These are phyloP conservation scores for Aphelinus atriplicis DNA, from an alignment of 1,140 invertebrate genomes.

Conservation along the genomic window DNA sequence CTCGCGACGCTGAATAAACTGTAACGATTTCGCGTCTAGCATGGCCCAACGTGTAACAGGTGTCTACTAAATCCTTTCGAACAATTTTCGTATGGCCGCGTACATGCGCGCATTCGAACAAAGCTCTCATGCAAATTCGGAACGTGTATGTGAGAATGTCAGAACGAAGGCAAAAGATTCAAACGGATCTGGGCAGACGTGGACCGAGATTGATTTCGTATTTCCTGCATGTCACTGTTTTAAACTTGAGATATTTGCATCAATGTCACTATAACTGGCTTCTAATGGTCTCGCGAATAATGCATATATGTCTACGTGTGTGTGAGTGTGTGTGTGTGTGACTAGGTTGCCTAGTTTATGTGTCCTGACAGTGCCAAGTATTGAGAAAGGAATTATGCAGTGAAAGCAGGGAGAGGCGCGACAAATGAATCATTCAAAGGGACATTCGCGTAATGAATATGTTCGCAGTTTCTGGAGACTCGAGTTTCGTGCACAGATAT, in stretches of 20 bases:
- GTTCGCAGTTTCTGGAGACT: conserved; percentile 53
- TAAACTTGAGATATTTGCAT: not conserved
- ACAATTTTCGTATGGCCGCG: not conserved
- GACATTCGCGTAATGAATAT: conserved; percentile 51
- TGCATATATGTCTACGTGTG: no score
- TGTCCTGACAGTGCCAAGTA: not conserved
- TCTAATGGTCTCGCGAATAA: no score
- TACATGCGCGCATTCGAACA: not conserved
- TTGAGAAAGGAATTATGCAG: not conserved
- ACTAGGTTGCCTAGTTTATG: no score
- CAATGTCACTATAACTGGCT: no score
- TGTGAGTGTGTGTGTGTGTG: no score
- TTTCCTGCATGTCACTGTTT: not conserved
- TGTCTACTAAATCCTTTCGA: conserved; percentile 1
- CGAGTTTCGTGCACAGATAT: conserved; percentile 52
- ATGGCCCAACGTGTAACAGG: conserved; percentile 1
- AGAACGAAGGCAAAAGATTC: no score
- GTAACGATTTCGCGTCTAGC: not conserved
- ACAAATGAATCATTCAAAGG: conserved; percentile 25
- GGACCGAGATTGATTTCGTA: not conserved
- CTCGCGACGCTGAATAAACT: no score
- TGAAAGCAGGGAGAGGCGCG: not conserved
- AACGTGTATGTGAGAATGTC: no score
- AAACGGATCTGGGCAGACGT: no score
- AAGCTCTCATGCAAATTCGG: no score